Evolutionary conservation across 2,888 invertebrate species (phyloP), one percentile per base, ranked within the genome.

Genomic region (Volucella inflata): DNA sequence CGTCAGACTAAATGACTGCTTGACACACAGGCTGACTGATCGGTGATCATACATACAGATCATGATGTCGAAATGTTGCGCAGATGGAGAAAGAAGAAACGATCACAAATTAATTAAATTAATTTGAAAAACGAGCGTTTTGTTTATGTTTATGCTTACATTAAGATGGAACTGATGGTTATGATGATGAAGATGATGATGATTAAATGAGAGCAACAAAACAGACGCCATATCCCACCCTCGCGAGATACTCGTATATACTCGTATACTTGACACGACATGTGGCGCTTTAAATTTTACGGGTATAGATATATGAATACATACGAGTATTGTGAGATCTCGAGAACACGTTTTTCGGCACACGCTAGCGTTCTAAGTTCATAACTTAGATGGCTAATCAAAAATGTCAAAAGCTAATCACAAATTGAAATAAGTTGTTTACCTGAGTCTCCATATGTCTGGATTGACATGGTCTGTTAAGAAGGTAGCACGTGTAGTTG

Each of bases 61-160:
- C 42, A 78, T 57, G 55, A 70, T 71, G 62, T 78, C 70, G 64
- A 64, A 64, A 62, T 64, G 64, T 64, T 50, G 55, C 6, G 21
- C 16, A 2, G 9, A 42, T 38, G 38, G 3, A 21, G 21, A 55
- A 53, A 8, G 21, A 1, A 44, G 9, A 62, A 40, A 21, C 53
- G 40, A 70, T 53, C 42, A 70, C 62, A 70, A 71, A 71, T 71
- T 62, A 60, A 81, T 71, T 36, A 44, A 75, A 42, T 78, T 79
- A 79, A 83, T 83, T 59, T 57, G 74, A 79, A 83, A 84, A 84
- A 84, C 75, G 83, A 55, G 74, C 68, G 42, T 40, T 78, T 68
- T 64, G 65, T 72, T 67, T 68, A 57, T 78, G 72, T 78, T 78
- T 78, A 77, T 46, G 14, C 53, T 67, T 68, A 46, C 11, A 16